phyloP scores from a whole-genome alignment of 92 coral and sea anemone genomes.

The Epizoanthus illoricatus region DNA sequence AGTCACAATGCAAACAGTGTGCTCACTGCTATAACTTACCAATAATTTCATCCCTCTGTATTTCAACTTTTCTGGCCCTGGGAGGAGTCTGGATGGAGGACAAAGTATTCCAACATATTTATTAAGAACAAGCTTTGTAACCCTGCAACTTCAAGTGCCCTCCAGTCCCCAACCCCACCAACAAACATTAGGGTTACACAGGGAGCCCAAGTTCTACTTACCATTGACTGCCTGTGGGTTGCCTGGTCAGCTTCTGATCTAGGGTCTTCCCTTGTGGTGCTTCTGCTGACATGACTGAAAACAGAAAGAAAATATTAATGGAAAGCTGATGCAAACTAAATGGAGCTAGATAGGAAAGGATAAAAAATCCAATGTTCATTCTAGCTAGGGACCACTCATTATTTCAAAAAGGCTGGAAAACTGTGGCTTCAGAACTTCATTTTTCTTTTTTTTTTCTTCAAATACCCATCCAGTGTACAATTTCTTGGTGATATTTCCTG shows the following conservation, averaged over 20 bases:
- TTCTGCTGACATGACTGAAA: slow-evolving; percentile 68
- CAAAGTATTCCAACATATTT: not conserved
- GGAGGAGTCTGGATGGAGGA: slow-evolving; percentile 60
- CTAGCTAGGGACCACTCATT: too few species aligned
- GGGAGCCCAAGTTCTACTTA: slow-evolving; percentile 5
- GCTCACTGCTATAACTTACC: slow-evolving; percentile 62
- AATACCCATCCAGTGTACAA: too few species aligned
- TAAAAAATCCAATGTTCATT: too few species aligned
- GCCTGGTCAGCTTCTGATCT: slow-evolving; percentile 87
- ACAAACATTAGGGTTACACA: not conserved
- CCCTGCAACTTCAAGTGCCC: too few species aligned
- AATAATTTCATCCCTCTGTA: slow-evolving; percentile 76
- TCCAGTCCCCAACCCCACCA: too few species aligned
- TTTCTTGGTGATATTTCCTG: too few species aligned
- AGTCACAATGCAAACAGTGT: not conserved
- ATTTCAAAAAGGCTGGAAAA: too few species aligned
- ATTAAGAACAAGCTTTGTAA: not conserved
- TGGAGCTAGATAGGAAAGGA: too few species aligned
- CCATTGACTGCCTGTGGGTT: slow-evolving; percentile 63
- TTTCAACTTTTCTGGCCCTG: slow-evolving; percentile 70
- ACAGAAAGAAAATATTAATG: not conserved
- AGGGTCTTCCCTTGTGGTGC: slow-evolving; percentile 78
- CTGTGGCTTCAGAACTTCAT: too few species aligned
- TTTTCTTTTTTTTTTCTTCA: too few species aligned
- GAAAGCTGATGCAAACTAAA: not conserved